Percentiles rank a stretch among this genome's conserved stretches.
phyloP scores from a whole-genome alignment of 35 echinoderm and acorn worm genomes.

The Lytechinus pictus region DNA sequence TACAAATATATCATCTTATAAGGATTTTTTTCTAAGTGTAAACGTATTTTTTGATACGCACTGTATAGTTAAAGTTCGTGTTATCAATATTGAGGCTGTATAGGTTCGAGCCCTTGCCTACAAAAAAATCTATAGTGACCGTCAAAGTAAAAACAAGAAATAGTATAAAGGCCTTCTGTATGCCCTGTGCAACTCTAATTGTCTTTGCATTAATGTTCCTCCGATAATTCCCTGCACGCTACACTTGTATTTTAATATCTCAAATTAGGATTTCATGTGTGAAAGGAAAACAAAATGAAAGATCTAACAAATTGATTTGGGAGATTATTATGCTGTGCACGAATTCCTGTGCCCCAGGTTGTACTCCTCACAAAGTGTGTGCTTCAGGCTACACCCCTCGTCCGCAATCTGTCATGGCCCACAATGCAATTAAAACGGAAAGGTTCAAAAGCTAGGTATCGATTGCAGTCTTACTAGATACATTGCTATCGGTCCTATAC shows the following conservation, averaged over 20 bases:
- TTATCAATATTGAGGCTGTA: no score
- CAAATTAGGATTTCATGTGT: no score
- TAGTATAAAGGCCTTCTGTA: background rate
- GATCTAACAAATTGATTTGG: background rate
- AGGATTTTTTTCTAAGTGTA: no score
- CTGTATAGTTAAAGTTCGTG: no score
- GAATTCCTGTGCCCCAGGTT: background rate
- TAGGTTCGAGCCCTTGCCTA: background rate
- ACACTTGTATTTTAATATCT: no score
- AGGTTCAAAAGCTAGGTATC: background rate
- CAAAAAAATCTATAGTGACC: background rate
- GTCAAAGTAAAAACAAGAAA: background rate
- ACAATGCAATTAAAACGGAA: background rate
- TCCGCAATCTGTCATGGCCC: background rate
- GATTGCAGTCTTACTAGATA: conserved; percentile 1
- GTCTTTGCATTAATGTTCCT: no score
- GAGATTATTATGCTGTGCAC: background rate
- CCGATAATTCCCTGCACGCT: no score
- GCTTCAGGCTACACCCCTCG: background rate
- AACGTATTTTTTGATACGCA: no score
- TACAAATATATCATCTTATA: no score
- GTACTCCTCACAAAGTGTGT: background rate
- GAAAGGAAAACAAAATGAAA: background rate
- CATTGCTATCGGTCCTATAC: conserved; percentile 1
- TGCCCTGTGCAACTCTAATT: no score